Evolutionary conservation across 1,140 invertebrate species (phyloP), one percentile per base, ranked within the genome.

Genomic region (Rhagoletis zephyria): DNA sequence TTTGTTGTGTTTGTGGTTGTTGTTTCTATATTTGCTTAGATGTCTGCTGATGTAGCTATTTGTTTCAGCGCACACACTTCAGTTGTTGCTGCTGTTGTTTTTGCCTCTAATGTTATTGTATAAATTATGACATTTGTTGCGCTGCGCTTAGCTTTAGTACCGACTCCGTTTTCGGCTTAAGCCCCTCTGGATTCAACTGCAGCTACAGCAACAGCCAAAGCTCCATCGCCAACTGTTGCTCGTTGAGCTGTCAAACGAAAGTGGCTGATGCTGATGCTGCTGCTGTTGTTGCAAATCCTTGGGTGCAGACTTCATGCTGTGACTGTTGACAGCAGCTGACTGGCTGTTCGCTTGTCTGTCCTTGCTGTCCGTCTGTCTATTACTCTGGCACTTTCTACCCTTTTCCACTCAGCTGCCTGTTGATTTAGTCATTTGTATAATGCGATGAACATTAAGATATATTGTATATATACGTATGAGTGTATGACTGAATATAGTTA

Each of bases 111-210:
- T 81, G 74, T 14, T 81, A 81, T 81, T 81, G 74, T 56, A 81
- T 81, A 81, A 81, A 81, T 81, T 81, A 56, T 81, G 74, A 81
- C 74, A 81, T 81, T 81, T 81, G 74, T 81, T 81, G 48, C 48
- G 74, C 74, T 59, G 48, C 45, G 74, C 74, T 51, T 81, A 4
- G 9, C 16, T 12, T 56, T 10, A 51, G n/a, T 48, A 56, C 19
- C 48, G 45, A 48, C 42, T 56, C 14, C n/a, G 42, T 16, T 0
- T 16, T 81, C 12, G 48, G 45, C 42, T 14, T 6, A 12, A 42
- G 12, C 42, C 14, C 4, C 45, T 0, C 19, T 14, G 0, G 16
- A 12, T 6, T n/a, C n/a, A 40, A 30, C 30, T 30, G 9, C 64
- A 4, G 10, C 40, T 4, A 19, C 42, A 56, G 7, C 2, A 4